Evolutionary conservation across 2,888 invertebrate genomes (phyloP).

Genomic region (Euclidia mi): DNA sequence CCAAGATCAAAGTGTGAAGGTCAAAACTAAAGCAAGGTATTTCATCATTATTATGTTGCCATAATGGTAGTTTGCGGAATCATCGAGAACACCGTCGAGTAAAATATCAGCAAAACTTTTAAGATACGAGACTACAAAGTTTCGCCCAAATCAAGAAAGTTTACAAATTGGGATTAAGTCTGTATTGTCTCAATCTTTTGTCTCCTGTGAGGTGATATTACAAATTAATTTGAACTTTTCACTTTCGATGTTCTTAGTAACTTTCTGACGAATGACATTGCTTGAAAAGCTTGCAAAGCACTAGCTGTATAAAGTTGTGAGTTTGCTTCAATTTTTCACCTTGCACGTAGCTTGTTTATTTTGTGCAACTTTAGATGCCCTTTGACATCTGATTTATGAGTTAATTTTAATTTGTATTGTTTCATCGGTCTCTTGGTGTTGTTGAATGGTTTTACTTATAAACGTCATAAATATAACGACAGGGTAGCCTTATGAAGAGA

Average conservation of each 20-base stretch:
- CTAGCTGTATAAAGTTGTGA: constrained; percentile 7
- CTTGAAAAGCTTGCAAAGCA: constrained; percentile 23
- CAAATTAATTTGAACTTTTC: constrained; percentile 47
- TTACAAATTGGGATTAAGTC: constrained; percentile 36
- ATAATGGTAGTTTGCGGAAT: background rate
- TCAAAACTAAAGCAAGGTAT: too few species aligned
- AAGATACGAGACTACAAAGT: constrained; percentile 23
- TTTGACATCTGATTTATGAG: constrained; percentile 24
- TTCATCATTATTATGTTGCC: background rate
- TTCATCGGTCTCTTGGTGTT: too few species aligned
- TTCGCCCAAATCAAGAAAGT: constrained; percentile 30
- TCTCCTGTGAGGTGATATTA: constrained; percentile 34
- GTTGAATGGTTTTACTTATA: too few species aligned
- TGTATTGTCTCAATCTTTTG: constrained; percentile 43
- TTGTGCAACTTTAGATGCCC: constrained; percentile 5
- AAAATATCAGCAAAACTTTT: constrained; percentile 22
- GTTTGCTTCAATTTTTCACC: constrained; percentile 24
- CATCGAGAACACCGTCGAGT: constrained; percentile 13
- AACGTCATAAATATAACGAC: too few species aligned
- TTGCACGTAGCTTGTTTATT: constrained; percentile 17
- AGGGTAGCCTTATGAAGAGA: too few species aligned
- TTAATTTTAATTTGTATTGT: background rate
- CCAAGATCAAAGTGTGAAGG: too few species aligned
- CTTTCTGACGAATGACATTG: constrained; percentile 48
- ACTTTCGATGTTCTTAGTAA: constrained; percentile 36